A percentile compares a stretch with the other conserved stretches of the same genome.
These are phyloP conservation scores for Rambutsinella grinnellia DNA, from an alignment of 2,888 invertebrate genomes.

Conservation along the genomic window DNA sequence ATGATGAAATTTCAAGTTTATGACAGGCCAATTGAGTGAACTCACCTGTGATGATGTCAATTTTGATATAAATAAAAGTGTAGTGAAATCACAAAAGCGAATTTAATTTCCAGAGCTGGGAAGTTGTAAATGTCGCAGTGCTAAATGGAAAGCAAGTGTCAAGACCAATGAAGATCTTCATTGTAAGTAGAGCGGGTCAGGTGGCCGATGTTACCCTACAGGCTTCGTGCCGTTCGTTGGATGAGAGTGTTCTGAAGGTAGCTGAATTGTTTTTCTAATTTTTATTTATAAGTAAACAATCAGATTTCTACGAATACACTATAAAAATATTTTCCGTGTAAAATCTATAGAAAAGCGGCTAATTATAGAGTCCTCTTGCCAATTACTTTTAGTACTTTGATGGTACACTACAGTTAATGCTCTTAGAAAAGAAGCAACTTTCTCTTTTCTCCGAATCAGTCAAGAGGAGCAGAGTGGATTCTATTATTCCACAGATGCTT, in stretches of 20 bases:
- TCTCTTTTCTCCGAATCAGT: not conserved
- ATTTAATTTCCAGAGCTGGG: conserved; percentile 90
- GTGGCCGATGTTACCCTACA: conserved; percentile 95
- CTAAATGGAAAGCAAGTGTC: conserved; percentile 94
- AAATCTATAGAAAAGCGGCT: not conserved
- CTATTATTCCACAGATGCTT: not conserved
- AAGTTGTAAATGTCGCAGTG: conserved; percentile 95
- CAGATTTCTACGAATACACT: not conserved
- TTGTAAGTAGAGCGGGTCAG: conserved; percentile 93
- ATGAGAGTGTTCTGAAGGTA: conserved; percentile 96
- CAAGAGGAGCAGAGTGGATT: not conserved
- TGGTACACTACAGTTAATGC: conserved; percentile 36
- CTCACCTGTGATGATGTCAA: too few species aligned
- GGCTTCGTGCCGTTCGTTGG: conserved; percentile 94
- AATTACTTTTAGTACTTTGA: conserved; percentile 20
- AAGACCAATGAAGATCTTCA: conserved; percentile 94
- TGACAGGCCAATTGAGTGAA: not conserved
- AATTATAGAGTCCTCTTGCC: too few species aligned
- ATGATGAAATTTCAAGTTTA: conserved; percentile 48
- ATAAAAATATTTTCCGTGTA: not conserved
- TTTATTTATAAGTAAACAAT: not conserved
- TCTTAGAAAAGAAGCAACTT: conserved; percentile 34
- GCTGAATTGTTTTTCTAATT: not conserved
- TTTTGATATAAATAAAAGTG: too few species aligned
- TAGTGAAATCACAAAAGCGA: not conserved